These are phyloP conservation scores for Cichlasoma orientale DNA, from an alignment of 2,797 vertebrate genomes.

Conservation along the genomic window DNA sequence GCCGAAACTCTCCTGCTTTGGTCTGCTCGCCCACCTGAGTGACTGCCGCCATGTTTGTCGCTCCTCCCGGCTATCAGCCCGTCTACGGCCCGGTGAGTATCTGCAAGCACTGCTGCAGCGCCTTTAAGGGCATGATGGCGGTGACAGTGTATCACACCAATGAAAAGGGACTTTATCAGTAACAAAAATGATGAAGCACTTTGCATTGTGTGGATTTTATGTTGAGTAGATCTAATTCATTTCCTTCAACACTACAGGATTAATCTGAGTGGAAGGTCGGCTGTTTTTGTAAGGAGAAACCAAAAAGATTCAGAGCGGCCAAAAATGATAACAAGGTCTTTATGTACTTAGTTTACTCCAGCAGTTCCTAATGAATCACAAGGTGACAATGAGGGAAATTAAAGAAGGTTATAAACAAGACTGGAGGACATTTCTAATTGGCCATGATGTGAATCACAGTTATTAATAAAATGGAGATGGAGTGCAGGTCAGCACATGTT, in stretches of 20 bases:
- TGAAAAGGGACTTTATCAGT: neutral
- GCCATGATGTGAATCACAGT: neutral
- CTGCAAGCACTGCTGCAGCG: neutral
- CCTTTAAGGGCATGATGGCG: neutral
- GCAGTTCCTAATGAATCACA: neutral
- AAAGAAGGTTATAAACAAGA: neutral
- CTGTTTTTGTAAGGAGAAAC: neutral
- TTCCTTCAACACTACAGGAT: neutral
- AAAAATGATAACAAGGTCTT: neutral
- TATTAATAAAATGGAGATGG: neutral
- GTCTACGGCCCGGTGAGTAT: constrained; percentile 85
- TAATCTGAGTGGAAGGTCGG: rapidly evolving
- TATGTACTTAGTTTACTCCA: neutral
- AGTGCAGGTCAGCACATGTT: neutral
- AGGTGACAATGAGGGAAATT: rapidly evolving
- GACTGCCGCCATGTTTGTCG: constrained; percentile 78
- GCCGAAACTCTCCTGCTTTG: neutral
- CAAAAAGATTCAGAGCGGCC: neutral
- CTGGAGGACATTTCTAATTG: neutral
- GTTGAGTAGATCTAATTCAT: neutral
- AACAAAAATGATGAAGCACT: neutral
- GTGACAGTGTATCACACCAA: neutral
- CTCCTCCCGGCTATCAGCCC: constrained; percentile 86
- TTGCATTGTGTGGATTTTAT: neutral
- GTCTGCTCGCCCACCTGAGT: neutral